Base-by-base conservation (phyloP, 1,140 invertebrate species). In the Psilanteris sp. region DNA sequence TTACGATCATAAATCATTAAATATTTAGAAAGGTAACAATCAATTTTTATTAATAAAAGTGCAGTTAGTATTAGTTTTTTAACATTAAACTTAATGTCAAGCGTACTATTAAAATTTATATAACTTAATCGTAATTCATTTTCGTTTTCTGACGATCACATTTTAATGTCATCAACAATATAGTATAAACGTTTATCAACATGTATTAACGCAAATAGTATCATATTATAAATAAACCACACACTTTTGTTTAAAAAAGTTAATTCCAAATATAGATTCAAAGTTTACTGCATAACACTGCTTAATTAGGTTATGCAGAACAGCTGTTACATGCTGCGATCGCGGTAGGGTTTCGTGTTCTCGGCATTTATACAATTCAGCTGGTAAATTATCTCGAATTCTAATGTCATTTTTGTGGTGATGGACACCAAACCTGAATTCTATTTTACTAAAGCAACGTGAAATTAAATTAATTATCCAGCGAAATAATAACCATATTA, bases 231-330 rank as follows among this genome's bases (percentile, higher is more conserved):
- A 24, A 64, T 32, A 22, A 62, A 50, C 4, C 15, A 10, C 8
- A 6, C 9, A 29, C 61, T 54, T 55, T 37, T 2, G 22, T 32
- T 9, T 18, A 59, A 59, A 59, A 59, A 31, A 15, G n/a, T 5
- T 16, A 6, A 48, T 39, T 16, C 6, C 0, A 27, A 43, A 43
- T 31, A 24, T 16, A 6, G 22, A 79, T 59, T 73, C 61, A 75
- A 81, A 81, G 77, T 79, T 50, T 44, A 13, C n/a, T 36, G 14
- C 27, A 31, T 55, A 16, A 52, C 18, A 18, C 37, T 26, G 37
- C 41, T 54, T 82, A 82, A 83, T 81, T 79, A 41, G 73, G 55
- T 82, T 80, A 81, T 82, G 78, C 50, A 78, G 76, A 81, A 70
- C 68, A 81, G 78, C 54, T 67, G 73, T 79, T 78, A 70, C 43